Conservation (phyloP, 1,140 invertebrate species). For the Cotesia glomerata region DNA sequence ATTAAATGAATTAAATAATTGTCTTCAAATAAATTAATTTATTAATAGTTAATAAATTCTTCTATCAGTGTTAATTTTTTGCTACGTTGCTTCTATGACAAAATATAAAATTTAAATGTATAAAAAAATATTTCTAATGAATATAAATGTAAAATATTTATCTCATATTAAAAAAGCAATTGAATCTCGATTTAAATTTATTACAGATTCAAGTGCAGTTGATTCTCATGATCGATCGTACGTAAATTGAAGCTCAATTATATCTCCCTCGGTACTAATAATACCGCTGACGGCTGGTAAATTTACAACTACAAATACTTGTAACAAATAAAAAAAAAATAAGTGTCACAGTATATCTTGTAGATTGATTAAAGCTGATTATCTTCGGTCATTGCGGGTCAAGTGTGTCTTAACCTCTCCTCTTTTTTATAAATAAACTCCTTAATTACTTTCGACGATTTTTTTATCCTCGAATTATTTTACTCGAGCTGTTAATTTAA, state of each 20-base stretch:
- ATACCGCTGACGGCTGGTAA: slow-evolving; percentile 32
- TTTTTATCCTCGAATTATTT: no score
- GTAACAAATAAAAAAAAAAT: neutral
- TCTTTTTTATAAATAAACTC: neutral
- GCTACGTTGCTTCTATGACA: no score
- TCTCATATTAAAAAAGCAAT: neutral
- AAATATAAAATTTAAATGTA: no score
- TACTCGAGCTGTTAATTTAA: no score
- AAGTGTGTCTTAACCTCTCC: slow-evolving; percentile 20
- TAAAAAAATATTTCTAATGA: neutral
- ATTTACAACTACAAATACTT: slow-evolving; percentile 23
- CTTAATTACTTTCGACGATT: no score
- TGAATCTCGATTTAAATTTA: slow-evolving; percentile 26
- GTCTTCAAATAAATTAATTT: no score
- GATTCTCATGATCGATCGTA: slow-evolving; percentile 3
- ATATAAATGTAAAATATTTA: neutral
- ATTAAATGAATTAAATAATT: no score
- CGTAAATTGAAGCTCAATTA: slow-evolving; percentile 17
- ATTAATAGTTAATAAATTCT: no score
- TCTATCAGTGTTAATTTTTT: no score
- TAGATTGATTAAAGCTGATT: slow-evolving; percentile 36
- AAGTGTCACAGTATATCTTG: slow-evolving; percentile 15
- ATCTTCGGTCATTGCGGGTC: slow-evolving; percentile 27
- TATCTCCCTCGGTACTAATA: slow-evolving; percentile 19
- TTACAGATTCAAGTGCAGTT: neutral